Conservation (phyloP, 2,888 invertebrate species). For the Heliconius ismenius region DNA sequence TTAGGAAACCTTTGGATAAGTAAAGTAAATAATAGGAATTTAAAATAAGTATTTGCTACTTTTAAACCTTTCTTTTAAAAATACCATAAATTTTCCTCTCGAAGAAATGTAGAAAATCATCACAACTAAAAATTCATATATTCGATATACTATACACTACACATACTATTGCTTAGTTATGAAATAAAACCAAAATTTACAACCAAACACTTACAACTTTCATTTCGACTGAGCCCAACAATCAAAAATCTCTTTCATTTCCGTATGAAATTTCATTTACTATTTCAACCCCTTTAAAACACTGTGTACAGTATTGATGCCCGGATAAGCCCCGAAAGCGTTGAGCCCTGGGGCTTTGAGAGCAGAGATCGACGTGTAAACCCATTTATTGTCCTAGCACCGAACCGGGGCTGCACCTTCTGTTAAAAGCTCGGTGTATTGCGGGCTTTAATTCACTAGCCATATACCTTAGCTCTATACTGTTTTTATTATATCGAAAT, state of each 20-base stretch:
- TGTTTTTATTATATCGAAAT: background rate
- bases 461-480: background rate
- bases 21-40: no score
- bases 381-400: conserved; percentile 49
- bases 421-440: conserved; percentile 36
- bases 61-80: no score
- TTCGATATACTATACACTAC: background rate
- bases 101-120: no score
- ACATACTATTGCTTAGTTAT: background rate
- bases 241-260: conserved; percentile 36
- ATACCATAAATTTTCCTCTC: no score
- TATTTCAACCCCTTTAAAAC: conserved; percentile 40
- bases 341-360: conserved; percentile 46
- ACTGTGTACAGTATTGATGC: conserved; percentile 43
- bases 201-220: conserved; percentile 4
- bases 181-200: background rate
- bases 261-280: conserved; percentile 39
- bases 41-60: no score
- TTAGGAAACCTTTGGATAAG: no score
- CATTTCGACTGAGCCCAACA: conserved; percentile 22
- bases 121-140: background rate
- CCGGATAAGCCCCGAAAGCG: conserved; percentile 45
- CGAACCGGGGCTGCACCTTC: conserved; percentile 44
- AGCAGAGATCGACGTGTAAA: conserved; percentile 47
- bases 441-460: conserved; percentile 26